Evolutionary conservation across 2,797 vertebrate species (phyloP).

Genomic region (Natrix natrix): DNA sequence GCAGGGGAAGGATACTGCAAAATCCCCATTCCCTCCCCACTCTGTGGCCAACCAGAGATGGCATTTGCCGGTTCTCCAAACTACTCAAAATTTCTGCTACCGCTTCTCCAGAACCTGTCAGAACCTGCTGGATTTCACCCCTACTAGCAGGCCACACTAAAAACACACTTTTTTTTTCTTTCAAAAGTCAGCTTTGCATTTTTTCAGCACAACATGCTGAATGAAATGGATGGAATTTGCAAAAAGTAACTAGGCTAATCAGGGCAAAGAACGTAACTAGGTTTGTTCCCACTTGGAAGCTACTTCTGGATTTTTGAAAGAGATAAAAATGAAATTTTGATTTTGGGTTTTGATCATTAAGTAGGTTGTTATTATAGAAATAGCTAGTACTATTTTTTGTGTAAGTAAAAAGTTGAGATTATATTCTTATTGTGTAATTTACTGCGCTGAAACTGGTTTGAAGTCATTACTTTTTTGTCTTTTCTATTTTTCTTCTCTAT

Average conservation of each 20-base stretch:
- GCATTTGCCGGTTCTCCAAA: too few species aligned
- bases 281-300: background rate
- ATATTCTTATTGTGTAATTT: background rate
- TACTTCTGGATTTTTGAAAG: background rate
- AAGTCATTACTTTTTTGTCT: background rate
- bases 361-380: background rate
- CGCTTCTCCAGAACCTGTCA: too few species aligned
- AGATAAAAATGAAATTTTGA: background rate
- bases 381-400: background rate
- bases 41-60: too few species aligned
- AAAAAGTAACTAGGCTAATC: background rate
- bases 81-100: too few species aligned
- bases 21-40: too few species aligned
- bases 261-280: background rate
- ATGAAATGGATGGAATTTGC: constrained; percentile 18
- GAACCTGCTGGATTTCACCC: too few species aligned
- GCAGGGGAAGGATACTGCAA: too few species aligned
- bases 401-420: background rate
- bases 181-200: constrained; percentile 43
- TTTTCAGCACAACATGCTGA: constrained; percentile 60
- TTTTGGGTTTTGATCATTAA: background rate
- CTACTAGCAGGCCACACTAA: background rate
- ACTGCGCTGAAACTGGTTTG: background rate
- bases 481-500: background rate
- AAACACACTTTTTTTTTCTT: constrained; percentile 56